Base-by-base conservation (phyloP, 1,140 invertebrate genomes). In the Bombus cullumanus region DNA sequence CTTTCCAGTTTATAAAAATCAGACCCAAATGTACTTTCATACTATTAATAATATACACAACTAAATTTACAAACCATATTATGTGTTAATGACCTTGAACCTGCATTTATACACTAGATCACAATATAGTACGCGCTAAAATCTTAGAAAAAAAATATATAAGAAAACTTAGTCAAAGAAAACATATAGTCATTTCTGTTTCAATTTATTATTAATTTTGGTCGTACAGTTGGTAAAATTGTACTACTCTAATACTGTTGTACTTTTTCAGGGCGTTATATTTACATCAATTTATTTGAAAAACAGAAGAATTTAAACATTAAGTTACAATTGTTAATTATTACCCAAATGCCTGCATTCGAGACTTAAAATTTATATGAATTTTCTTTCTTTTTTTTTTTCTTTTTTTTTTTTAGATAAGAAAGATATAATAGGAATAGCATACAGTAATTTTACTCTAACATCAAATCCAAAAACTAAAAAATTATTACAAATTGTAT, bases 11-110 rank as follows among this genome's bases (percentile, higher is more conserved):
- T 68, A 90, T 88, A 72, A 69, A 86, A 88, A 64, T 71, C 34
- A 89, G 8, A 91, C 66, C 74, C 77, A 31, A 73, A 62, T 86
- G 79, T 81, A 41, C 22, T 62, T 82, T 85, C 68, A 74, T 43
- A 86, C 79, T 62, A 82, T 88, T 73, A 82, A 87, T 79, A 81
- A 91, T 85, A 68, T 87, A 86, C 82, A 90, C 85, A 93, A 93
- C 88, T 91, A 90, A 93, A 93, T 93, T 75, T 93, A 90, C 89
- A 92, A 85, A 88, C 86, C 86, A 72, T 71, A 31, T 79, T 39
- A 62, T 41, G 43, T 43, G 31, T 34, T 53, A 59, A 80, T 64
- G 13, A 47, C 64, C 13, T 69, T 79, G n/a, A 71, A 31, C 39
- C 57, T 72, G 12, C 25, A 80, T 83, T 88, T 88, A 78, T 84